These are phyloP conservation scores for Elephas maximus DNA, from an alignment of 2,113 vertebrate genomes.

Conservation along the genomic window DNA sequence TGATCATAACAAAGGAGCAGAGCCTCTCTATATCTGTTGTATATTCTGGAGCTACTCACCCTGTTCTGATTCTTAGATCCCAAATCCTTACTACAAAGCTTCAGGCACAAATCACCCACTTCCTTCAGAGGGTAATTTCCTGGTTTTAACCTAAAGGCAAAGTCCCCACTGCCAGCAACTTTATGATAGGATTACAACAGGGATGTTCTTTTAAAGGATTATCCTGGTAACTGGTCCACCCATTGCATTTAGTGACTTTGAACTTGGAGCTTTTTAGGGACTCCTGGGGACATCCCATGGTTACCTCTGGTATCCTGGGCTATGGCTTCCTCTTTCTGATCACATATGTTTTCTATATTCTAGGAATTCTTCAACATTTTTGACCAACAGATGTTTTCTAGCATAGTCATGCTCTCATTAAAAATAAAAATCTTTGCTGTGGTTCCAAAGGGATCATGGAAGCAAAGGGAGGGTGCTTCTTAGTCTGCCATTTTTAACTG, in stretches of 20 bases:
- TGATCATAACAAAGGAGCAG: background rate
- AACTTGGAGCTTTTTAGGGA: background rate
- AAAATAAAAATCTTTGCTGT: constrained; percentile 34
- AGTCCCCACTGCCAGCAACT: background rate
- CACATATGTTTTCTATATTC: constrained; percentile 70
- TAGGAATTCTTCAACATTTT: constrained; percentile 70
- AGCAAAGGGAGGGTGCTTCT: background rate
- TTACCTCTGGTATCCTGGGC: background rate
- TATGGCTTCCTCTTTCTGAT: constrained; percentile 46
- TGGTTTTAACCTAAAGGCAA: background rate
- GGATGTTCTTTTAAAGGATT: background rate
- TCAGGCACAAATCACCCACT: background rate
- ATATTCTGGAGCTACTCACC: background rate
- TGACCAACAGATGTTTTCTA: constrained; percentile 61
- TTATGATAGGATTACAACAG: background rate
- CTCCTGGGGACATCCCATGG: background rate
- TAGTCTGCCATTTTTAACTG: constrained; percentile 34
- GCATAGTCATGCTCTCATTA: constrained; percentile 57
- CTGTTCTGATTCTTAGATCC: background rate
- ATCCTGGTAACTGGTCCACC: background rate
- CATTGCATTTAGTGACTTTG: background rate
- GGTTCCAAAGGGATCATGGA: constrained; percentile 49
- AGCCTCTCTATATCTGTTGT: background rate
- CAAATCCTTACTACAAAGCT: background rate
- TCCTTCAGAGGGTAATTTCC: background rate